Conservation (phyloP, 2,113 vertebrate species). For the Hepsetus odoe region DNA sequence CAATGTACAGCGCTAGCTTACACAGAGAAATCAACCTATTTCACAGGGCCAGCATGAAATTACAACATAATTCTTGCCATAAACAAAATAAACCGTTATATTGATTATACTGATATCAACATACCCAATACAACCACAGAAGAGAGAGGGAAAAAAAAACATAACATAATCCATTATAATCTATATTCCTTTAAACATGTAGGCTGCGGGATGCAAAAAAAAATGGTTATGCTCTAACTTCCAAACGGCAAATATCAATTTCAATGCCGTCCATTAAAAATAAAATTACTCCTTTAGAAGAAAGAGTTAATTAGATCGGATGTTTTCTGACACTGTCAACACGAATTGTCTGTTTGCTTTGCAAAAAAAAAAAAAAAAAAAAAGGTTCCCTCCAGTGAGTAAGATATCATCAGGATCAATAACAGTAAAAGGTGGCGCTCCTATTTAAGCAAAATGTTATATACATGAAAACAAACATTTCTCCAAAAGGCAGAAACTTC, state of each 20-base stretch:
- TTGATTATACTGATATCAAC: too few relatives aligned
- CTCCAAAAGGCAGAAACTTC: background rate
- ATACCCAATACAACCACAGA: constrained; percentile 11
- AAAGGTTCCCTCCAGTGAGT: too few relatives aligned
- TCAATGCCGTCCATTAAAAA: background rate
- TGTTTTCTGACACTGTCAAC: background rate
- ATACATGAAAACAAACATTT: constrained; percentile 6
- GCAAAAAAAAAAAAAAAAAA: background rate
- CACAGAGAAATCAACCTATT: constrained; percentile 10
- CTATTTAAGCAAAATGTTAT: constrained; percentile 12
- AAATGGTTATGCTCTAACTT: background rate
- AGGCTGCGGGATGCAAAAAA: background rate
- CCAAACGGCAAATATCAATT: background rate
- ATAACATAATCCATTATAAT: too few relatives aligned
- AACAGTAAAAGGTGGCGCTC: background rate
- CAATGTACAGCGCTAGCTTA: constrained; percentile 23
- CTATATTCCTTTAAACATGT: background rate
- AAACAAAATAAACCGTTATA: constrained; percentile 1
- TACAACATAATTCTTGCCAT: constrained; percentile 7
- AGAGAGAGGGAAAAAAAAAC: background rate
- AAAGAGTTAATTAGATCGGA: background rate
- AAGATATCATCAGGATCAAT: too few relatives aligned
- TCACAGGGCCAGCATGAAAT: constrained; percentile 13
- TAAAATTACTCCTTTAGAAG: background rate
- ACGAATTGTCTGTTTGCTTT: background rate